Conservation (phyloP, 1,140 invertebrate genomes). For the Hypothenemus hampei region DNA sequence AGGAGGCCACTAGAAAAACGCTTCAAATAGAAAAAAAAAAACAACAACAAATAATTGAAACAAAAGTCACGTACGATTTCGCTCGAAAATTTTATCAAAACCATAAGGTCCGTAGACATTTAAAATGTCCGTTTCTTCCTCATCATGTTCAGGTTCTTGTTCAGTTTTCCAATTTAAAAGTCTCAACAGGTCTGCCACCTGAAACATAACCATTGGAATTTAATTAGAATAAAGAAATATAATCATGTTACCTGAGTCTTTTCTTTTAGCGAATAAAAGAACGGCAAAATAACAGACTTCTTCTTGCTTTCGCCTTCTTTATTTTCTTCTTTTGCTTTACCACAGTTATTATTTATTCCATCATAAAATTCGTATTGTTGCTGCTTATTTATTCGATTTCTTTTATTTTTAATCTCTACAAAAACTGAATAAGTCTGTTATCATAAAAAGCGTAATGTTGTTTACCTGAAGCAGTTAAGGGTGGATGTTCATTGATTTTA, state of each 20-base stretch:
- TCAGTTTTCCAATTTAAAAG: no score
- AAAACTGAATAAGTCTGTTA: no score
- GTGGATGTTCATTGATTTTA: conserved; percentile 48
- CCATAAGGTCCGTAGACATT: no score
- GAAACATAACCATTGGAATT: neutral
- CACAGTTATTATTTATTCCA: neutral
- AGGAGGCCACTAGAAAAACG: conserved; percentile 37
- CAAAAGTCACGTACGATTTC: conserved; percentile 8
- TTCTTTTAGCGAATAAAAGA: neutral
- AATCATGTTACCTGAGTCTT: conserved; percentile 20
- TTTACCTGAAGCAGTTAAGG: conserved; percentile 1
- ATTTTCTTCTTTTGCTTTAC: neutral
- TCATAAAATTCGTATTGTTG: neutral
- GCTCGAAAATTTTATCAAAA: neutral
- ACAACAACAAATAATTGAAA: neutral
- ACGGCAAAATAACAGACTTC: neutral
- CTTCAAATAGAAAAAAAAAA: conserved; percentile 2
- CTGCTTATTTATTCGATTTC: neutral
- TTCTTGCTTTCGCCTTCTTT: neutral
- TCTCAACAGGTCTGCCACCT: no score
- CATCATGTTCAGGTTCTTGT: no score
- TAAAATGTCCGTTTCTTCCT: no score
- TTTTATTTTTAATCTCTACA: neutral
- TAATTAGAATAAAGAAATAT: conserved; percentile 1
- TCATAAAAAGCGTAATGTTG: no score